Base-by-base conservation (phyloP, 2,113 vertebrate species). In the Indicator indicator region DNA sequence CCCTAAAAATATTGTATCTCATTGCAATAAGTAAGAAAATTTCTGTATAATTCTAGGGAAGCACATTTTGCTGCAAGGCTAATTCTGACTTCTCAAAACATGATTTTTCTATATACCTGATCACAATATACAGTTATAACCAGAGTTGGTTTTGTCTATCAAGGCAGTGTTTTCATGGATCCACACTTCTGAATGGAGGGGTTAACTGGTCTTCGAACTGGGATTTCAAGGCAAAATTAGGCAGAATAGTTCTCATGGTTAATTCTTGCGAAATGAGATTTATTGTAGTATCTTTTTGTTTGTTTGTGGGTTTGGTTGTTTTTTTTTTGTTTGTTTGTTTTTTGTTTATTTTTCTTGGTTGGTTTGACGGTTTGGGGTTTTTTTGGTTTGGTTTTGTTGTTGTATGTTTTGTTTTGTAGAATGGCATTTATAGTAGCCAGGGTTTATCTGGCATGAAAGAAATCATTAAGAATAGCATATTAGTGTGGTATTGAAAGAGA, bases 391-490 rank as follows among this genome's bases (percentile, higher is more conserved):
- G 7, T 6, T 9, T 23, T 36, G 5, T 15, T 19, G 7, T 46
- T 24, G n/a, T 52, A 18, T 71, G 36, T 40, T 73, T 27, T 63
- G 30, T 44, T 72, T 26, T 26, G 48, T 11, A 48, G 24, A 62
- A 58, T 4, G 5, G 26, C 2, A 16, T 76, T 54, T 68, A 30
- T 32, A 67, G 26, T 48, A 71, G 52, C 52, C 58, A 64, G 59
- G 50, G 54, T n/a, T 21, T 42, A 30, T 30, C 40, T n/a, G 38
- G 21, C 32, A 54, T 11, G 14, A 30, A 74, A 44, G 13, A 54
- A 4, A 9, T 38, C 38, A 76, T 73, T 2, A 0, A 11, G 77
- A 56, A 23, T 7, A 83, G 5, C 8, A 1, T 8, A 5, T 68
- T 32, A 26, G 11, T 19, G 54, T 8, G 32, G 12, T 56, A 30